Conservation (phyloP, 2,888 invertebrate species). For the Acronicta alni region DNA sequence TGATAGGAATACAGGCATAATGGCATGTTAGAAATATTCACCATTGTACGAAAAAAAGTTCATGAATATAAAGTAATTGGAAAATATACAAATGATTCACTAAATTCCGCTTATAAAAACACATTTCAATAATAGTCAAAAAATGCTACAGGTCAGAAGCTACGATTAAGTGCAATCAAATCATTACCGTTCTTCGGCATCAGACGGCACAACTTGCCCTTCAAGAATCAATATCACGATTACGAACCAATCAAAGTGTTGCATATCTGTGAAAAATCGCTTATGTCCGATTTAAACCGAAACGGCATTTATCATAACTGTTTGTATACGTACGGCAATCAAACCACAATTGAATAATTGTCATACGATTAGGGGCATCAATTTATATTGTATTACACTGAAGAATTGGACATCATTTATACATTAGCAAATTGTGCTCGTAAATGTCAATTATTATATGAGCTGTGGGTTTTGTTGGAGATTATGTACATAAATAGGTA, state of each 20-base stretch:
- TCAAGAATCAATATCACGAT: slow-evolving; percentile 23
- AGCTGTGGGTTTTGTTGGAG: slow-evolving; percentile 23
- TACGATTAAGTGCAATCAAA: not conserved
- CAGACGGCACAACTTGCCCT: not conserved
- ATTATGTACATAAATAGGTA: not conserved
- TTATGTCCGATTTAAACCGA: slow-evolving; percentile 4
- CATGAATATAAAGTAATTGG: no score
- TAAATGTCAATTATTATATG: slow-evolving; percentile 35
- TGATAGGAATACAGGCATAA: no score
- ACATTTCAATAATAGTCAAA: no score
- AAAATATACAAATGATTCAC: no score
- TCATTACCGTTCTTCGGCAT: not conserved
- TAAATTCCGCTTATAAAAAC: no score
- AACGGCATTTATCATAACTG: slow-evolving; percentile 17
- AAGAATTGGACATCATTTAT: slow-evolving; percentile 28
- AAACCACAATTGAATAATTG: slow-evolving; percentile 46
- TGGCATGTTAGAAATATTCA: no score
- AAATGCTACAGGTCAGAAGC: not conserved
- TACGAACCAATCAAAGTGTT: slow-evolving; percentile 23
- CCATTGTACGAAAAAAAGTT: no score
- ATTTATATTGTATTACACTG: slow-evolving; percentile 32
- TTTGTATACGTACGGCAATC: slow-evolving; percentile 21
- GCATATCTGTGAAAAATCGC: slow-evolving; percentile 31
- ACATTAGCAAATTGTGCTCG: slow-evolving; percentile 29
- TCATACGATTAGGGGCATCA: slow-evolving; percentile 33